Percentiles rank a stretch among this genome's conserved stretches.
phyloP scores from a whole-genome alignment of 35 echinoderm and acorn worm species.

The Ophiothrix spiculata region DNA sequence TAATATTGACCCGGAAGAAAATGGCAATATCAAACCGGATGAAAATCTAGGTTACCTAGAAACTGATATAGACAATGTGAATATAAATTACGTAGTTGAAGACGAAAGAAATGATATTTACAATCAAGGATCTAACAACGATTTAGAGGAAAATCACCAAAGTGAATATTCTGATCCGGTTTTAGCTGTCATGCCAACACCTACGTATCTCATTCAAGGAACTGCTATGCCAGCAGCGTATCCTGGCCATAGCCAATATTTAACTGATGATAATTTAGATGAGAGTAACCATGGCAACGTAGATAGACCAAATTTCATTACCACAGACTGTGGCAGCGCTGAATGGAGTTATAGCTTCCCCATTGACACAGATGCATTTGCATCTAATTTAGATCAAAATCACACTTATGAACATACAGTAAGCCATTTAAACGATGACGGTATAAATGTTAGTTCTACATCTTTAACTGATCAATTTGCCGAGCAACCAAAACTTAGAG shows the following conservation, averaged over 20 bases:
- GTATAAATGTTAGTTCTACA: too few species aligned
- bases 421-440: too few species aligned
- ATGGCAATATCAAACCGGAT: neutral
- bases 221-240: neutral
- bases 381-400: neutral
- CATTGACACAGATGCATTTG: neutral
- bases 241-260: slow-evolving; percentile 1
- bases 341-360: slow-evolving; percentile 4
- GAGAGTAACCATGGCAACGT: neutral
- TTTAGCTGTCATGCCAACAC: neutral
- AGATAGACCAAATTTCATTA: slow-evolving; percentile 8
- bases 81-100: neutral
- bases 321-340: neutral
- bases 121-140: neutral
- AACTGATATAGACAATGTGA: neutral
- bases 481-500: too few species aligned
- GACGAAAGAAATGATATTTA: neutral
- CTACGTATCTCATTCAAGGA: neutral
- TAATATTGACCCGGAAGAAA: neutral
- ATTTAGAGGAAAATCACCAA: neutral
- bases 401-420: too few species aligned
- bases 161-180: neutral
- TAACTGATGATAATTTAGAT: neutral
- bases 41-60: neutral
- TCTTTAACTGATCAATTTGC: neutral